A percentile compares a stretch with the other conserved stretches of the same genome.
Conservation (phyloP, 2,113 vertebrate species). For the Ptilonorhynchus violaceus region DNA sequence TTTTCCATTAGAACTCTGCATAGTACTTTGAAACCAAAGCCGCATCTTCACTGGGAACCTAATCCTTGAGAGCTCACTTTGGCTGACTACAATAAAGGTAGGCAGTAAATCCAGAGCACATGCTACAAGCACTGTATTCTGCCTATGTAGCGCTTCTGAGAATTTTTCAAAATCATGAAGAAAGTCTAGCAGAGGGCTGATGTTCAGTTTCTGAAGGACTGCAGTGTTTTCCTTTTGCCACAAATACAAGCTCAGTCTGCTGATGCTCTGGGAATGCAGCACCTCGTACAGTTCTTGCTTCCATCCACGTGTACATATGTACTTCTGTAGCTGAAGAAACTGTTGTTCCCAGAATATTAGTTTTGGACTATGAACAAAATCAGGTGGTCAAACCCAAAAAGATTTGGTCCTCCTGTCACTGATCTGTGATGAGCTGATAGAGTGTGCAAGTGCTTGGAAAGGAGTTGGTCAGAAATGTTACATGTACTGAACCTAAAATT, state of each 20-base stretch:
- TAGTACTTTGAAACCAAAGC: background rate
- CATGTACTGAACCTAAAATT: background rate
- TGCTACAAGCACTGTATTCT: accelerated
- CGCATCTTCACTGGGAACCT: background rate
- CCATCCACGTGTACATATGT: accelerated
- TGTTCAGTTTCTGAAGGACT: background rate
- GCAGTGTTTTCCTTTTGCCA: background rate
- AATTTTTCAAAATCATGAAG: background rate
- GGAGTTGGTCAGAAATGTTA: background rate
- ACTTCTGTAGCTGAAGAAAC: background rate
- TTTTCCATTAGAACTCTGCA: background rate
- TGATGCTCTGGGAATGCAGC: background rate
- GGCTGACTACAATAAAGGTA: background rate
- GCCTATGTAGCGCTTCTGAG: background rate
- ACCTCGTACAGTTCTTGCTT: background rate
- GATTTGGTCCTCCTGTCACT: background rate
- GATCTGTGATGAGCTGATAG: background rate
- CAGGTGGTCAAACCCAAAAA: background rate
- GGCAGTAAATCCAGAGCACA: background rate
- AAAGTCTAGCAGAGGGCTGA: background rate
- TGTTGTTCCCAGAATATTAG: background rate
- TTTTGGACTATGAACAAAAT: background rate
- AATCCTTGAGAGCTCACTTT: background rate
- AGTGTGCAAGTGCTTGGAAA: background rate
- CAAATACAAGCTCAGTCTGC: background rate